phyloP scores from a whole-genome alignment of 2,888 invertebrate genomes.

The Julus scandinavius region DNA sequence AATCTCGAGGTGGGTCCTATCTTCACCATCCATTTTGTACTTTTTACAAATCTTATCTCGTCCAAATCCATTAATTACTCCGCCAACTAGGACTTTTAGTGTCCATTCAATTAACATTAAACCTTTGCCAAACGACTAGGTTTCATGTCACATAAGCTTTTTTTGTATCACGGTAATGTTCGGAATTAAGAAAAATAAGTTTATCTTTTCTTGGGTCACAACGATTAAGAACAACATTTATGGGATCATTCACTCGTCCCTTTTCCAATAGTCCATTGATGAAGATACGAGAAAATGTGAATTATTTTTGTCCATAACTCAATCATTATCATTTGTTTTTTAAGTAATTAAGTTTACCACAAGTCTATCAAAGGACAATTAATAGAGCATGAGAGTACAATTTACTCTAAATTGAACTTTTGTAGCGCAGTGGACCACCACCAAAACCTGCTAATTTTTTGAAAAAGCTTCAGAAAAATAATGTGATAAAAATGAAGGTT shows the following conservation, averaged over 20 bases:
- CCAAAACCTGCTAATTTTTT: no score
- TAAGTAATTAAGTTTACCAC: no score
- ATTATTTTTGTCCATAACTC: no score
- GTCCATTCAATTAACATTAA: constrained; percentile 34
- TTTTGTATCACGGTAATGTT: neutral
- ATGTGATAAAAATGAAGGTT: neutral
- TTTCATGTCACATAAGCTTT: neutral
- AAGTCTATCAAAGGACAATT: no score
- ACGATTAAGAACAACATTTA: no score
- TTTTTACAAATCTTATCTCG: neutral
- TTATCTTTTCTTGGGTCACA: neutral
- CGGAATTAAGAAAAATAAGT: neutral
- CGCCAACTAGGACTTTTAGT: neutral
- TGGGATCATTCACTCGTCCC: no score
- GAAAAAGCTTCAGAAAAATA: neutral
- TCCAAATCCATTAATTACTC: constrained; percentile 23
- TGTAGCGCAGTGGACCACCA: no score
- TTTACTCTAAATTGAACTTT: neutral
- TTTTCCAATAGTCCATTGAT: no score
- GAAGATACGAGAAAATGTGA: no score
- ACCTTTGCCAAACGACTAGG: constrained; percentile 27
- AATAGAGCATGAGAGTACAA: neutral
- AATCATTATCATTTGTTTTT: no score
- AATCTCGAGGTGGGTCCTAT: constrained; percentile 21
- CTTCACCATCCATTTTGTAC: neutral